Evolutionary conservation across 2,113 vertebrate genomes (phyloP).

Genomic region (Erythrocercus mccallii): DNA sequence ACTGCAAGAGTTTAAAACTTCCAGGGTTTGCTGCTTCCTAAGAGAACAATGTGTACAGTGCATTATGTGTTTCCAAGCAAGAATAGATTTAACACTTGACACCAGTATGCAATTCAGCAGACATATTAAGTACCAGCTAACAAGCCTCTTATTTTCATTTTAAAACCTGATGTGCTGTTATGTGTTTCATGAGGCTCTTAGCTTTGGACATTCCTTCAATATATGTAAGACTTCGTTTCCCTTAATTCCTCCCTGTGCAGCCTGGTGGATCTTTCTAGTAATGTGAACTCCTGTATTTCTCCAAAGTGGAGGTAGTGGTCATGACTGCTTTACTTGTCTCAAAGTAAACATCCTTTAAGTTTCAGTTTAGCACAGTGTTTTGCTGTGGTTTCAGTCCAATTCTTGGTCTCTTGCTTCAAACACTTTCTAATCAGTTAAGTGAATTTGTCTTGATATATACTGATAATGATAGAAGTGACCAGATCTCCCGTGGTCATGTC

Average conservation of each 20-base stretch:
- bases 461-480: neutral
- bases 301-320: neutral
- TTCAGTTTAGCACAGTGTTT: neutral
- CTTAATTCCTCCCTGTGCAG: neutral
- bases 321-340: neutral
- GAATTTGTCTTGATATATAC: neutral
- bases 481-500: neutral
- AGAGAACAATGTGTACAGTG: neutral
- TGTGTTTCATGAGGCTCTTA: neutral
- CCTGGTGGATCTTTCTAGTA: neutral
- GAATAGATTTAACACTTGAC: neutral
- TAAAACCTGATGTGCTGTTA: neutral
- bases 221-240: neutral
- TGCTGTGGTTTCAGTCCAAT: neutral
- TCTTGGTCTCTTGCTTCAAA: neutral
- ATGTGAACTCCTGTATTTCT: neutral
- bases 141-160: neutral
- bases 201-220: neutral
- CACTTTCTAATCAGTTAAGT: neutral
- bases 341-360: neutral
- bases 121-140: neutral
- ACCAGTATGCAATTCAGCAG: neutral
- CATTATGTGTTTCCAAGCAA: neutral
- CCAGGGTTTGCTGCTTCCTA: neutral
- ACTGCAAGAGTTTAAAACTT: neutral